Evolutionary conservation across 1,140 invertebrate genomes (phyloP).

Genomic region (Drosophila persimilis): DNA sequence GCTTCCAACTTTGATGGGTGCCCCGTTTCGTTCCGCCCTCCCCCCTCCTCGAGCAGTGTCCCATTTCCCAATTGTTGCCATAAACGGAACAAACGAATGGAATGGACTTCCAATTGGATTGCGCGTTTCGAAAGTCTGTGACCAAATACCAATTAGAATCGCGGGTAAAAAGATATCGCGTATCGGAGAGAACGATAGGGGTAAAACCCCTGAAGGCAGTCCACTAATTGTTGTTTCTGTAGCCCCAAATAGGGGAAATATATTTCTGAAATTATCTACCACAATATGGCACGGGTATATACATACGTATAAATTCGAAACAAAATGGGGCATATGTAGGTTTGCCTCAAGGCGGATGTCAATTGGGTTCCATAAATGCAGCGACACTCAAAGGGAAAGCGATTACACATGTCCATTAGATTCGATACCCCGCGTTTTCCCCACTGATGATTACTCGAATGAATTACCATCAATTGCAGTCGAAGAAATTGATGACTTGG

Average conservation of each 20-base stretch:
- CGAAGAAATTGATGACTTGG: constrained; percentile 35
- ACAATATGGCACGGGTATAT: no score
- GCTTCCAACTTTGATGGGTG: constrained; percentile 13
- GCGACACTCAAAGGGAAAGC: constrained; percentile 3
- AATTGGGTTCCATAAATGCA: constrained; percentile 4
- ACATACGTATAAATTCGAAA: no score
- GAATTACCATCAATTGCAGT: constrained; percentile 32
- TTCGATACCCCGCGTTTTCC: neutral
- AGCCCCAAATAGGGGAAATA: no score
- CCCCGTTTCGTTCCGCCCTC: neutral
- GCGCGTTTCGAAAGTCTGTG: constrained; percentile 22
- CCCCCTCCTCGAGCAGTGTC: neutral
- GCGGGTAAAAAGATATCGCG: neutral
- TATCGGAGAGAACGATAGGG: no score
- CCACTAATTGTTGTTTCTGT: no score
- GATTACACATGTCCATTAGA: constrained; percentile 29
- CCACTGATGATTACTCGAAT: constrained; percentile 24
- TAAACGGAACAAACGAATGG: constrained; percentile 9
- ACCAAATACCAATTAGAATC: constrained; percentile 34
- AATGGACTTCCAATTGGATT: constrained; percentile 32
- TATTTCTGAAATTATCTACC: no score
- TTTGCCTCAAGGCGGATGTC: no score
- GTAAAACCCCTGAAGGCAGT: no score
- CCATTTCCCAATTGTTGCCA: constrained; percentile 17
- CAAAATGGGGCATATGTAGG: no score